Evolutionary conservation across 2,113 vertebrate genomes (phyloP), one percentile per base, ranked within the genome.

Genomic region (Notothenia coriiceps): DNA sequence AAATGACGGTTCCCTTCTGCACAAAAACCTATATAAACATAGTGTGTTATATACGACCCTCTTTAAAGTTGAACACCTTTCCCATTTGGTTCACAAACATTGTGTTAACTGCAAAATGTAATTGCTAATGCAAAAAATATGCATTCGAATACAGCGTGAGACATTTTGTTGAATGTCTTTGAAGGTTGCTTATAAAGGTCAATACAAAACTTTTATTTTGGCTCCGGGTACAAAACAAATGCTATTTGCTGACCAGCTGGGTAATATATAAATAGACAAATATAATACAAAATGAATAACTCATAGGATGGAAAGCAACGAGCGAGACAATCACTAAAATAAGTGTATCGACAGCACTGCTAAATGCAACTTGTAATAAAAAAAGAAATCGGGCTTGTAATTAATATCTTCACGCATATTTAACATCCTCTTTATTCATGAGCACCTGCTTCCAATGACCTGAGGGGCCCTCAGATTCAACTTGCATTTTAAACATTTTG

Each of bases 371-470:
- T 92, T 90, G 86, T 91, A 83, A 89, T 85, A 87, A 84, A 77
- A 84, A 77, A 93, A 87, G 86, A 84, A 77, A 93, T 78, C 71
- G 69, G 63, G 82, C 87, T 89, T 70, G 70, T 93, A 89, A 92
- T 92, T 86, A 93, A 91, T 91, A 91, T 86, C 86, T 90, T 86
- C 75, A 88, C 77, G 86, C 90, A 91, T 92, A 84, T 91, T 92
- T 90, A 87, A 82, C 88, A 63, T 89, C 64, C 56, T 91, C 57
- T 86, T 86, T 93, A 93, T 94, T 95, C 89, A 95, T 94, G 91
- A 94, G 82, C 94, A 94, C 90, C 93, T 93, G 93, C 67, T 87
- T 90, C 64, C 5, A 62, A 50, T 90, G 92, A 94, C 92, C 91
- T 61, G 35, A 33, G 80, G 82, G 63, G 46, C 54, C 15, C 18